Base-by-base conservation (phyloP, 2,113 vertebrate genomes). In the Glaucidium brasilianum region DNA sequence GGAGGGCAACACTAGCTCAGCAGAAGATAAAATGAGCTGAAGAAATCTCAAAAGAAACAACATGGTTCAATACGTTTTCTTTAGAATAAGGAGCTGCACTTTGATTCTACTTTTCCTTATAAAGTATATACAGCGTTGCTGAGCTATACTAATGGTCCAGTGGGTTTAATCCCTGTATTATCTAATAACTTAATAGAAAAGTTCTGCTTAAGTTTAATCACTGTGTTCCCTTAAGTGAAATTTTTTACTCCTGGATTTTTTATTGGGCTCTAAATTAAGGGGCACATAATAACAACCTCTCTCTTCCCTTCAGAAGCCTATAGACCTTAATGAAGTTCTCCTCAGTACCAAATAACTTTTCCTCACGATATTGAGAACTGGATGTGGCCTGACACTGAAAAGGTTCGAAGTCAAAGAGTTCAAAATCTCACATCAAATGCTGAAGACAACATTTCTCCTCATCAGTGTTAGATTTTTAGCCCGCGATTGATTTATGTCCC, bases 381-480 rank as follows among this genome's bases (percentile, higher is more conserved):
- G 14, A 75, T 43, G 52, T 7, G 12, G 26, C 45, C 43, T 52
- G 52, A 63, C n/a, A 50, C 15, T 4, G 15, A 15, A 78, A 39
- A 90, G 5, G 8, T 49, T 90, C 30, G 25, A 52, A 91, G 49
- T 8, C 22, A 76, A 66, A 69, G 13, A 50, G 12, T 4, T 14
- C n/a, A 63, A 67, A 59, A 52, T 23, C 53, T 63, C 49, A 35
- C 59, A 52, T 21, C 18, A 63, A 45, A 52, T 10, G 27, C 23
- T 23, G 64, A 72, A 72, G 32, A 59, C 15, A 37, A 53, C 34
- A 18, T 37, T 81, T 43, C 52, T 45, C 23, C 27, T 81, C 34
- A 20, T 3, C 0, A 0, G 5, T 5, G 4, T 15, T 27, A n/a
- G 25, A 68, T n/a, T 73, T 67, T 52, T 30, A 35, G 12, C 26